A percentile compares a stretch with the other conserved stretches of the same genome.
Evolutionary conservation across 1,140 invertebrate genomes (phyloP).

Genomic region (Eufriesea mexicana): DNA sequence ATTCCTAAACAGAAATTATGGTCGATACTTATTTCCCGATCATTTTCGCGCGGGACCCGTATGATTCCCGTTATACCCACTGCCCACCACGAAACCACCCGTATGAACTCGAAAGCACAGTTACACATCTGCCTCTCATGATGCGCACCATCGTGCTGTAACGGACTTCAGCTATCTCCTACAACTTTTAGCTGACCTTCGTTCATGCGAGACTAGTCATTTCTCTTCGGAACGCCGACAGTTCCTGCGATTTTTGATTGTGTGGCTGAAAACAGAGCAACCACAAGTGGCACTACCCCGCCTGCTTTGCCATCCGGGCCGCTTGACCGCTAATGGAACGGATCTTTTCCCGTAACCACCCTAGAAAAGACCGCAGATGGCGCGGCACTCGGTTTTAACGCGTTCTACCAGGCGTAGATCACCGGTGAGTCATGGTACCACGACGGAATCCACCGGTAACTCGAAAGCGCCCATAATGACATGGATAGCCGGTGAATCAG

Average conservation of each 20-base stretch:
- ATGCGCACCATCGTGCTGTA: neutral
- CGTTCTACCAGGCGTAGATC: slow-evolving; percentile 11
- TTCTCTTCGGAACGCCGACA: neutral
- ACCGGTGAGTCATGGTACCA: slow-evolving; percentile 19
- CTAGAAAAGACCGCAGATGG: slow-evolving; percentile 33
- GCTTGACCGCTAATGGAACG: slow-evolving; percentile 29
- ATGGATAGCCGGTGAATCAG: slow-evolving; percentile 11
- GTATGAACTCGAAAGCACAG: slow-evolving; percentile 1
- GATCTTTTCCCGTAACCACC: neutral
- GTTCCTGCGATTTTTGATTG: neutral
- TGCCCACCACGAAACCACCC: neutral
- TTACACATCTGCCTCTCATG: neutral
- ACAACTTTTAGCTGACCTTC: neutral
- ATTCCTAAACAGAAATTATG: no score
- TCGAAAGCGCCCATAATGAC: neutral
- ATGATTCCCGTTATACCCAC: neutral
- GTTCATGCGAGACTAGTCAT: neutral
- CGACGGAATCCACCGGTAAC: neutral
- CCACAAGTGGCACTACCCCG: slow-evolving; percentile 5
- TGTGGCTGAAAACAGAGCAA: neutral
- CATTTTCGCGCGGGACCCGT: neutral
- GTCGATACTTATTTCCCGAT: neutral
- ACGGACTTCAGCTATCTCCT: neutral
- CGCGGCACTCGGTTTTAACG: slow-evolving; percentile 2
- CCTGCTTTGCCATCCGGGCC: neutral